These are phyloP conservation scores for Teleogryllus oceanicus DNA, from an alignment of 2,888 invertebrate species.

Conservation along the genomic window DNA sequence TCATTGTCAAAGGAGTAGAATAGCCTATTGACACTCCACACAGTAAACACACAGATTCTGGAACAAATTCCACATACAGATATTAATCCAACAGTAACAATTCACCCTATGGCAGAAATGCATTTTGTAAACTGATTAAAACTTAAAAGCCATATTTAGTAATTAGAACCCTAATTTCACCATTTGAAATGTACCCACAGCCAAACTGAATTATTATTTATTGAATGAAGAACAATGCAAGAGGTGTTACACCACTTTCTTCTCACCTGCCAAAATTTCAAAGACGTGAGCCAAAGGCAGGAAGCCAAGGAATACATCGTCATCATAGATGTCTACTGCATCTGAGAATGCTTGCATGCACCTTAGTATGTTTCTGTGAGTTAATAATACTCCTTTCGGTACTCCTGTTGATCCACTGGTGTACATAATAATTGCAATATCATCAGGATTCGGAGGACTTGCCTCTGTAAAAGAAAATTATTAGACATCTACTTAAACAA, in stretches of 20 bases:
- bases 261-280: conserved; percentile 78
- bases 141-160: no score
- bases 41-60: conserved; percentile 44
- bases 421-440: conserved; percentile 97
- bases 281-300: conserved; percentile 96
- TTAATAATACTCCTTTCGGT: conserved; percentile 84
- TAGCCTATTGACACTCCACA: conserved; percentile 91
- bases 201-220: no score
- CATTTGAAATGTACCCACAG: no score
- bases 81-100: not conserved
- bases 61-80: conserved; percentile 25
- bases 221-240: no score
- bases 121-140: no score
- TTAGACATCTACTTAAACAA: conserved; percentile 1
- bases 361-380: conserved; percentile 76
- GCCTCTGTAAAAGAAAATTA: conserved; percentile 50
- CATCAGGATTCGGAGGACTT: conserved; percentile 63
- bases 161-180: no score
- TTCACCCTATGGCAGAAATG: no score
- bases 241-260: no score
- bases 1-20: conserved; percentile 90
- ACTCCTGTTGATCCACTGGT: conserved; percentile 96
- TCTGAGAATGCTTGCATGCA: conserved; percentile 80
- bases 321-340: conserved; percentile 64
- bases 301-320: conserved; percentile 89